These are phyloP conservation scores for Therioaphis trifolii DNA, from an alignment of 2,888 invertebrate genomes.

Conservation along the genomic window DNA sequence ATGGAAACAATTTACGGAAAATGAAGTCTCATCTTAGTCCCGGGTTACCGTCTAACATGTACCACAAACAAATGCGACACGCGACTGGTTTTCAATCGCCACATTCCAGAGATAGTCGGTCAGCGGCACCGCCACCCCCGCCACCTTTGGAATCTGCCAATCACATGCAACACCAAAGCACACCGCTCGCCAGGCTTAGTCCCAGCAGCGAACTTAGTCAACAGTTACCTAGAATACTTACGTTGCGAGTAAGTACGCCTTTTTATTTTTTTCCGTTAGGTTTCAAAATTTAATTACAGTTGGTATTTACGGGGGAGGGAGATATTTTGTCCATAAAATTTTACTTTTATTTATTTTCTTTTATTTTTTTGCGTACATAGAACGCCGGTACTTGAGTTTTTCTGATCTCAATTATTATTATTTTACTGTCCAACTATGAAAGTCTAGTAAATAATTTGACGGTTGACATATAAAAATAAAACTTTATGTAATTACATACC, in stretches of 20 bases:
- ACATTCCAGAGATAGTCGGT: slow-evolving; percentile 67
- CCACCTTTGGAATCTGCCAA: slow-evolving; percentile 68
- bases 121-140: slow-evolving; percentile 68
- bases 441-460: neutral
- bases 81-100: slow-evolving; percentile 79
- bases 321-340: no score
- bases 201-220: slow-evolving; percentile 92
- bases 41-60: slow-evolving; percentile 77
- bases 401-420: no score
- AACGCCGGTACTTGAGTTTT: no score
- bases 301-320: no score
- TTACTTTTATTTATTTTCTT: no score
- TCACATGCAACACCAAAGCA: slow-evolving; percentile 81
- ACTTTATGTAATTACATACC: neutral
- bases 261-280: neutral
- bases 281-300: no score
- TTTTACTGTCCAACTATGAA: no score
- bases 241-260: slow-evolving; percentile 70
- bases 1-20: slow-evolving; percentile 82
- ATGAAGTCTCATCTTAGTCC: slow-evolving; percentile 83
- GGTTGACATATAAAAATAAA: neutral
- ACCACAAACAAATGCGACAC: slow-evolving; percentile 75
- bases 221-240: slow-evolving; percentile 91
- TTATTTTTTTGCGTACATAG: no score
- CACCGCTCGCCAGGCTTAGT: slow-evolving; percentile 88